A percentile compares a stretch with the other conserved stretches of the same genome.
phyloP scores from a whole-genome alignment of 2,888 invertebrate genomes.

The Drosophila tripunctata region DNA sequence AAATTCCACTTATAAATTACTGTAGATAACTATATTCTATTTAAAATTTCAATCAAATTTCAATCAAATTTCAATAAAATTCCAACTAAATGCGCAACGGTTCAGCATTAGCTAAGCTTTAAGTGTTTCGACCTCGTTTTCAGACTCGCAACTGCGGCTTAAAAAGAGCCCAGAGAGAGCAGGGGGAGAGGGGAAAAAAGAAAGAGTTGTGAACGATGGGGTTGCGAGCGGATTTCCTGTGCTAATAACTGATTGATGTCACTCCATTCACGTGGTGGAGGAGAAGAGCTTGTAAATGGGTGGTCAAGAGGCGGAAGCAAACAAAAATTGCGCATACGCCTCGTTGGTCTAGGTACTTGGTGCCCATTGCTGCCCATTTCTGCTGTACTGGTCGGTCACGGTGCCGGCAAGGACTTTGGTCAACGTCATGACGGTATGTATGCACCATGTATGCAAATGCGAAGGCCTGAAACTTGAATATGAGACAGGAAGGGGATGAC shows the following conservation, averaged over 20 bases:
- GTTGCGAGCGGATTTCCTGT: constrained; percentile 31
- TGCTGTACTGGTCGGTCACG: too few relatives aligned
- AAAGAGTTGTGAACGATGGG: background rate
- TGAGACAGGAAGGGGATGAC: constrained; percentile 45
- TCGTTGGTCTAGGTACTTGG: constrained; percentile 52
- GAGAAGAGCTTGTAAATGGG: background rate
- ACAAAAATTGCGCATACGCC: constrained; percentile 63
- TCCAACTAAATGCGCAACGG: background rate
- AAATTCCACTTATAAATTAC: background rate
- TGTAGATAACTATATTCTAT: background rate
- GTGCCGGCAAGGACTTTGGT: constrained; percentile 3
- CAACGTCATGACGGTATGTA: constrained; percentile 7
- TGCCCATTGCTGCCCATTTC: background rate
- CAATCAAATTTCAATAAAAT: too few relatives aligned
- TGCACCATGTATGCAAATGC: constrained; percentile 58
- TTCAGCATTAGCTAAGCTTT: background rate
- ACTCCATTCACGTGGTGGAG: constrained; percentile 1
- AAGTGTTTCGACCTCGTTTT: background rate
- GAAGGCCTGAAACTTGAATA: constrained; percentile 60
- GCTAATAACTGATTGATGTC: constrained; percentile 73
- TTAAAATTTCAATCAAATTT: background rate
- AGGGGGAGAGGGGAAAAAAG: background rate
- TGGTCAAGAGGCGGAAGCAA: background rate
- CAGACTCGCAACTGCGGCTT: background rate
- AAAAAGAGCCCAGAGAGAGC: too few relatives aligned